phyloP scores from a whole-genome alignment of 1,140 invertebrate species.

The Andricus grossulariae region DNA sequence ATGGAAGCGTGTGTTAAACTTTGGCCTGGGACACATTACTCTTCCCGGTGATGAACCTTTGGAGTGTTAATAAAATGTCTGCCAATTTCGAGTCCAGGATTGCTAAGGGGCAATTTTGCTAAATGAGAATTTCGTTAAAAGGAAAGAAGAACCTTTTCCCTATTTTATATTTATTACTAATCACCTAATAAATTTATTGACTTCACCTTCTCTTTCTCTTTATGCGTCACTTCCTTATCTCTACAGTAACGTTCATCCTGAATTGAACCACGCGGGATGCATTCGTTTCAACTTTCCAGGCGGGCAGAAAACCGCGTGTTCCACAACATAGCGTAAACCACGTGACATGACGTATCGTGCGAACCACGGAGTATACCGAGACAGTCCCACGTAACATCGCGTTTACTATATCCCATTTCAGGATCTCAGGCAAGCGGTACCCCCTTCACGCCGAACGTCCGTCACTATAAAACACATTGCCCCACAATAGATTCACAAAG shows the following conservation, averaged over 20 bases:
- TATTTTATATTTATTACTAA: too few relatives aligned
- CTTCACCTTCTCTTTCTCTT: background rate
- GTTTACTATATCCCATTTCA: constrained; percentile 47
- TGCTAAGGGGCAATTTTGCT: background rate
- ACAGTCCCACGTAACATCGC: constrained; percentile 30
- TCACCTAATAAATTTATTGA: background rate
- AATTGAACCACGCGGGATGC: background rate
- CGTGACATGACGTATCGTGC: constrained; percentile 31
- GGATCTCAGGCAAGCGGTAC: constrained; percentile 38
- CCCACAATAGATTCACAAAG: constrained; percentile 42
- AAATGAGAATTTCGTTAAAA: background rate
- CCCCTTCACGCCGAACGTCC: constrained; percentile 33
- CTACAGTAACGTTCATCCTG: background rate
- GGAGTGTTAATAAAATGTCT: constrained; percentile 13
- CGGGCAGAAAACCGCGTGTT: constrained; percentile 7
- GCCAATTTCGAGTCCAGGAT: background rate
- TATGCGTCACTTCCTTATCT: constrained; percentile 8
- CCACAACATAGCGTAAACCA: background rate
- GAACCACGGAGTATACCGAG: background rate
- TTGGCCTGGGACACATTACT: constrained; percentile 23
- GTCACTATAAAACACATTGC: constrained; percentile 41
- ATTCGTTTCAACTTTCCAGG: constrained; percentile 16
- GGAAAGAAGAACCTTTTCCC: background rate
- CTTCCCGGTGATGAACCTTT: constrained; percentile 9
- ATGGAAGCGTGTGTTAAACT: constrained; percentile 24